Percentiles rank a stretch among this genome's conserved stretches.
Conservation (phyloP, 2,797 vertebrate genomes). For the Micropoecilia bifurca region DNA sequence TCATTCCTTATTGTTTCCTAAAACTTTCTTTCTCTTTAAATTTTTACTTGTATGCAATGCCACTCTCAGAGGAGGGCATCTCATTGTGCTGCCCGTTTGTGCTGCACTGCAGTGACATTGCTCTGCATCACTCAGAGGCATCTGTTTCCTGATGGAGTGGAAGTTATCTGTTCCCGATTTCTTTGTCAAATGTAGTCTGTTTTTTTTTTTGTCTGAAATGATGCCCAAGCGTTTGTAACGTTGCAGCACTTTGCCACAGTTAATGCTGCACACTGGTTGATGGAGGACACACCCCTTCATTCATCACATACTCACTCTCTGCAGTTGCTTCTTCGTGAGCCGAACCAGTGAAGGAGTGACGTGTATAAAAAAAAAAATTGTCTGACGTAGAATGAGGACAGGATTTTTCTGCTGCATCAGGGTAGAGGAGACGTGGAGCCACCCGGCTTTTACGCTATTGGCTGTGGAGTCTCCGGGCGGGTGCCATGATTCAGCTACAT, state of each 20-base stretch:
- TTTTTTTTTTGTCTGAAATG: slow-evolving; percentile 7
- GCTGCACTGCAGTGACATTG: slow-evolving; percentile 74
- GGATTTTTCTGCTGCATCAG: slow-evolving; percentile 76
- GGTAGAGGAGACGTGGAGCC: slow-evolving; percentile 46
- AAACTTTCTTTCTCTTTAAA: background rate
- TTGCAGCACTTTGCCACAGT: slow-evolving; percentile 65
- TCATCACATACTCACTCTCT: slow-evolving; percentile 59
- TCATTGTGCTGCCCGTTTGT: slow-evolving; percentile 19
- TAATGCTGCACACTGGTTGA: slow-evolving; percentile 61
- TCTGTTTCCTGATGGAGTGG: background rate
- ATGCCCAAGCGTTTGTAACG: slow-evolving; percentile 40
- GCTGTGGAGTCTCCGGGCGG: slow-evolving; percentile 32
- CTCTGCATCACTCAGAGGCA: slow-evolving; percentile 51
- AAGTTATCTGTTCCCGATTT: slow-evolving; percentile 11
- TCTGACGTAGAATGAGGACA: slow-evolving; percentile 47
- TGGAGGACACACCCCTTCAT: slow-evolving; percentile 67
- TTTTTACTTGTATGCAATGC: slow-evolving; percentile 21
- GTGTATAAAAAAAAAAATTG: slow-evolving; percentile 8
- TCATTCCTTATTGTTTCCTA: background rate
- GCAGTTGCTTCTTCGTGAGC: slow-evolving; percentile 54
- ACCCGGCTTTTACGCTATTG: slow-evolving; percentile 64
- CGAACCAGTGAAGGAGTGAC: slow-evolving; percentile 40
- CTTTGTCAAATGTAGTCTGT: background rate
- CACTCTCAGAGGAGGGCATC: slow-evolving; percentile 20
- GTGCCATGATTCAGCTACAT: slow-evolving; percentile 75